Evolutionary conservation across 2,797 vertebrate genomes (phyloP).

Genomic region (Apodemus agrarius): DNA sequence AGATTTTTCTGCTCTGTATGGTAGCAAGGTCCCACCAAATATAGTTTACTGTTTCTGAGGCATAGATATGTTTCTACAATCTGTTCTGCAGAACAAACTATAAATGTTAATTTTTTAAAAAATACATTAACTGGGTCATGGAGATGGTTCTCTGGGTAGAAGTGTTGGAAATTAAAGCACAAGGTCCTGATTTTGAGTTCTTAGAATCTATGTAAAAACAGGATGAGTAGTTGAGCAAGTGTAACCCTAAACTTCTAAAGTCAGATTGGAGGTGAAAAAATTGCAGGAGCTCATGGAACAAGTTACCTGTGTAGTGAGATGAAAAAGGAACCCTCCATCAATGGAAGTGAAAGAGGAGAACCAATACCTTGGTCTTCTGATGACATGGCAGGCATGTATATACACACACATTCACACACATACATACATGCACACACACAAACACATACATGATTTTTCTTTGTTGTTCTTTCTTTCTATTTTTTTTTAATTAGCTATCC

Average conservation of each 20-base stretch:
- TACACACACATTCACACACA: neutral
- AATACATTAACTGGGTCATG: neutral
- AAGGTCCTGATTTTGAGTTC: neutral
- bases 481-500: neutral
- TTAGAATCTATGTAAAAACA: neutral
- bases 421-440: neutral
- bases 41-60: conserved; percentile 59
- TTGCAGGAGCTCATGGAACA: neutral
- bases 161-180: neutral
- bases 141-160: neutral
- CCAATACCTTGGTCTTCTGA: neutral
- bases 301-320: neutral
- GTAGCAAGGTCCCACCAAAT: conserved; percentile 55
- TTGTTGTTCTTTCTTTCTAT: neutral
- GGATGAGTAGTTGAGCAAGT: neutral
- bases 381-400: neutral
- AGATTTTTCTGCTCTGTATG: conserved; percentile 65
- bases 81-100: neutral
- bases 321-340: neutral
- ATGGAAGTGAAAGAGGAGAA: neutral
- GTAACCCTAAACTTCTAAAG: neutral
- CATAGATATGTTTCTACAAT: neutral
- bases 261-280: neutral
- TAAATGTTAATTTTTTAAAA: neutral
- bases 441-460: neutral